phyloP scores from a whole-genome alignment of 2,888 invertebrate species.

The Platerodrilus igneus region DNA sequence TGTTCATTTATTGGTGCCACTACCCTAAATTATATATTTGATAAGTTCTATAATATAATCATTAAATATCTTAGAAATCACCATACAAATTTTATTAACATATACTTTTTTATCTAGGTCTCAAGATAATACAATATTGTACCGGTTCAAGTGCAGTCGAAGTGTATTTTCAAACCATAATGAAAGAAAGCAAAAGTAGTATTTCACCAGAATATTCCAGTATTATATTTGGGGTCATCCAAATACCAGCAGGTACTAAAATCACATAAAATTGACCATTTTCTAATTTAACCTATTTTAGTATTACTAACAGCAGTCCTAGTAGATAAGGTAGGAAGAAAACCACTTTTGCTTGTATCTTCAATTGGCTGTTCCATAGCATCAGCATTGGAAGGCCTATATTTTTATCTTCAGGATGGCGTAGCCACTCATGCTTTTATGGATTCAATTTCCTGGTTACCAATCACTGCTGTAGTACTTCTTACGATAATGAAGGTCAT shows the following conservation, averaged over 20 bases:
- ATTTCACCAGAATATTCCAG: conserved; percentile 54
- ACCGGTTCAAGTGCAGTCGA: conserved; percentile 57
- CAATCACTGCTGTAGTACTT: conserved; percentile 53
- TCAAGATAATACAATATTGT: conserved; percentile 58
- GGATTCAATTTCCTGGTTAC: conserved; percentile 48
- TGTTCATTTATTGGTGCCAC: too few relatives aligned
- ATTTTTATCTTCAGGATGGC: conserved; percentile 52
- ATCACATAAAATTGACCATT: neutral
- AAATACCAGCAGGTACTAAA: conserved; percentile 51
- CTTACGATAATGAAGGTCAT: conserved; percentile 58
- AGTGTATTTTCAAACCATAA: conserved; percentile 57
- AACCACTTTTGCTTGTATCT: conserved; percentile 53
- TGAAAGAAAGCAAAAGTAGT: conserved; percentile 50
- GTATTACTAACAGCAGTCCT: conserved; percentile 4
- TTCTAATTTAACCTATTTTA: conserved; percentile 5
- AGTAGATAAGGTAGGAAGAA: conserved; percentile 53
- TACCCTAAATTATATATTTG: too few relatives aligned
- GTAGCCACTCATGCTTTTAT: neutral
- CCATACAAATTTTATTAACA: too few relatives aligned
- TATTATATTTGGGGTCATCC: conserved; percentile 52
- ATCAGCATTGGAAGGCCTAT: conserved; percentile 50
- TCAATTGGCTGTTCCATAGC: conserved; percentile 53
- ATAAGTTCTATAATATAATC: too few relatives aligned
- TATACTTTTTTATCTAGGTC: too few relatives aligned
- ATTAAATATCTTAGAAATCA: too few relatives aligned